A percentile compares a stretch with the other conserved stretches of the same genome.
Evolutionary conservation across 2,797 vertebrate species (phyloP).

Genomic region (Valencia hispanica): DNA sequence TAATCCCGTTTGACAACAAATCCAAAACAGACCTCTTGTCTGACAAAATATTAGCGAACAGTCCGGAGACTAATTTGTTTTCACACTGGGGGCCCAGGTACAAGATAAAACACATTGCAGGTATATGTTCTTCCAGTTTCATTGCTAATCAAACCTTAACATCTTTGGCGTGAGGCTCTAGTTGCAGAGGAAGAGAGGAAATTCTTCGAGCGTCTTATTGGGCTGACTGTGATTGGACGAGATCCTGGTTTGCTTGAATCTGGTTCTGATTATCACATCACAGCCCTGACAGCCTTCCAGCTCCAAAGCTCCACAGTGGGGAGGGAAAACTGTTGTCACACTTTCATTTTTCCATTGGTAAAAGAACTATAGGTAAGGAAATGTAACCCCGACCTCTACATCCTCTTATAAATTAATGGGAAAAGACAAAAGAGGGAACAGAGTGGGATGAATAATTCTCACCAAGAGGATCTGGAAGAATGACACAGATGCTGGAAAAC

Average conservation of each 20-base stretch:
- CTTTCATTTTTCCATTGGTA: background rate
- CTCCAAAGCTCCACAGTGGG: constrained; percentile 21
- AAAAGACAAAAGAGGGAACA: constrained; percentile 37
- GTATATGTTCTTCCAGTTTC: constrained; percentile 24
- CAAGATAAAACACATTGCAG: constrained; percentile 21
- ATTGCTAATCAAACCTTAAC: constrained; percentile 54
- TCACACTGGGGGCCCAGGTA: constrained; percentile 20
- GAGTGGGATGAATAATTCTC: constrained; percentile 13
- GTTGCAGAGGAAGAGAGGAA: constrained; percentile 37
- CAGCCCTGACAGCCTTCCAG: constrained; percentile 70
- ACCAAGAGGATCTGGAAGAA: background rate
- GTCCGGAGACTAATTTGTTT: constrained; percentile 39
- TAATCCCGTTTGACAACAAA: constrained; percentile 42
- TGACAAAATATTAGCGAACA: constrained; percentile 38
- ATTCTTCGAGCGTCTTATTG: constrained; percentile 54
- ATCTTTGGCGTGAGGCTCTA: constrained; percentile 50
- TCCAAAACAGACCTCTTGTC: constrained; percentile 45
- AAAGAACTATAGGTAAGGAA: background rate
- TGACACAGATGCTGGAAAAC: constrained; percentile 2
- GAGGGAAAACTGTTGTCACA: background rate
- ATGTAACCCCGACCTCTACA: background rate
- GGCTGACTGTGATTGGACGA: constrained; percentile 62
- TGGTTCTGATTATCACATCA: constrained; percentile 79
- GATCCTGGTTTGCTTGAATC: constrained; percentile 56
- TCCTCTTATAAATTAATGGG: constrained; percentile 19